A percentile compares a stretch with the other conserved stretches of the same genome.
Evolutionary conservation across 2,888 invertebrate species (phyloP).

Genomic region (Drosophila meridionalis): DNA sequence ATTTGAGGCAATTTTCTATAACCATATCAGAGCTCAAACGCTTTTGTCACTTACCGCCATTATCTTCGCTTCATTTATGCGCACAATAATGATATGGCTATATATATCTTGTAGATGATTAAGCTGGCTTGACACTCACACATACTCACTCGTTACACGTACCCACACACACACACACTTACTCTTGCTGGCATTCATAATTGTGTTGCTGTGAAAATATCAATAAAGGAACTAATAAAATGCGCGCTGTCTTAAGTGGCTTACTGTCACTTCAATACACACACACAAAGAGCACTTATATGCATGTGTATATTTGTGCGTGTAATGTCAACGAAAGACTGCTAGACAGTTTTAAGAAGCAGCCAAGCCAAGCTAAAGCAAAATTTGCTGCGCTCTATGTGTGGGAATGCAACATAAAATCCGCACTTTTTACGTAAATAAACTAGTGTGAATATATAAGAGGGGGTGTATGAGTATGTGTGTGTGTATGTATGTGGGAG

Average conservation of each 20-base stretch:
- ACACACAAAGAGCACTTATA: conserved; percentile 35
- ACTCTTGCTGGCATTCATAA: conserved; percentile 62
- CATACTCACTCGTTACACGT: conserved; percentile 25
- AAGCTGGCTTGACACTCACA: conserved; percentile 21
- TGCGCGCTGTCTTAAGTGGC: conserved; percentile 79
- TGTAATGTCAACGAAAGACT: conserved; percentile 62
- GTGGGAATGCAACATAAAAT: conserved; percentile 66
- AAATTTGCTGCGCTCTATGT: conserved; percentile 41
- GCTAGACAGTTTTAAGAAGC: conserved; percentile 25
- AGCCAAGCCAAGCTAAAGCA: conserved; percentile 26
- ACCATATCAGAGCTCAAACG: not conserved
- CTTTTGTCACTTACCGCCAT: not conserved
- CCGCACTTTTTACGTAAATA: conserved; percentile 77
- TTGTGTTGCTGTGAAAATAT: conserved; percentile 77
- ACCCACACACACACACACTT: conserved; percentile 8
- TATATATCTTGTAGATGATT: conserved; percentile 17
- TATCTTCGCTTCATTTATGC: not conserved
- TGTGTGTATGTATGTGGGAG: conserved; percentile 12
- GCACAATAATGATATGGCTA: not conserved
- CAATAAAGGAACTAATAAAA: conserved; percentile 81
- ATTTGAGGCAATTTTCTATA: not conserved
- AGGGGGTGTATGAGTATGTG: conserved; percentile 10
- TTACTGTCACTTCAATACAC: conserved; percentile 74
- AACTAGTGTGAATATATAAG: conserved; percentile 43
- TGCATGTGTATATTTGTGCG: conserved; percentile 28